Evolutionary conservation across 53 echinoderm and acorn worm species (phyloP), one percentile per base, ranked within the genome.

Genomic region (Actinopyga echinites): DNA sequence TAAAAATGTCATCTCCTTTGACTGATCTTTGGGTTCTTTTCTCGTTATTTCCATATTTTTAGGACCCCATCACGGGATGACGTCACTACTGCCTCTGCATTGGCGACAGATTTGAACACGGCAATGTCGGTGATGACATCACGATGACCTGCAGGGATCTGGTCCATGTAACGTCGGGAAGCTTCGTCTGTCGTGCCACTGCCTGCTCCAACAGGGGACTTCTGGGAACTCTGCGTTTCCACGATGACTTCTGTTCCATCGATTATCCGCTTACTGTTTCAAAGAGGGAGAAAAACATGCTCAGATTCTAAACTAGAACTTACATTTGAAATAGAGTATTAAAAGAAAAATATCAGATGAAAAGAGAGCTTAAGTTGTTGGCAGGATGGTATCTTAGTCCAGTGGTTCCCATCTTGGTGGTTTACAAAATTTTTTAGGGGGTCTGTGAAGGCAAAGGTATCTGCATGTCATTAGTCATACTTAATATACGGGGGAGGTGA

Each of bases 221-320:
- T 86, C 35, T 92, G 88, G 58, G 92, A 92, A 63, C 90, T 90
- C 35, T 92, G 92, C 1, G 91, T 94, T 57, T 99, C 99, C 3
- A 94, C 89, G n/a, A 99, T 92, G 64, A 99, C 94, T 52, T 99
- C 94, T n/a, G 94, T 94, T 40, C 99, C 99, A 30, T 99, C 99
- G 20, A 99, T 94, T 2, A 99, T 84, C 12, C 92, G 86, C 30
- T 90, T 94, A 32, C 97, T 97, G 75, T 30, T 6, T 21, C 28
- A 30, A 49, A 45, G 42, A 43, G 12, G 5, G 44, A 74, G 40
- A 37, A 37, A 69, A 32, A 17, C 0, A 62, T 0, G 5, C 12
- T 62, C 22, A 10, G 26, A 59, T 59, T 26, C 4, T 6, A 5
- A 44, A 15, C 1, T 13, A 17, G 15, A 17, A n/a, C n/a, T n/a